phyloP scores from a whole-genome alignment of 2,113 vertebrate species.

The Morone saxatilis region DNA sequence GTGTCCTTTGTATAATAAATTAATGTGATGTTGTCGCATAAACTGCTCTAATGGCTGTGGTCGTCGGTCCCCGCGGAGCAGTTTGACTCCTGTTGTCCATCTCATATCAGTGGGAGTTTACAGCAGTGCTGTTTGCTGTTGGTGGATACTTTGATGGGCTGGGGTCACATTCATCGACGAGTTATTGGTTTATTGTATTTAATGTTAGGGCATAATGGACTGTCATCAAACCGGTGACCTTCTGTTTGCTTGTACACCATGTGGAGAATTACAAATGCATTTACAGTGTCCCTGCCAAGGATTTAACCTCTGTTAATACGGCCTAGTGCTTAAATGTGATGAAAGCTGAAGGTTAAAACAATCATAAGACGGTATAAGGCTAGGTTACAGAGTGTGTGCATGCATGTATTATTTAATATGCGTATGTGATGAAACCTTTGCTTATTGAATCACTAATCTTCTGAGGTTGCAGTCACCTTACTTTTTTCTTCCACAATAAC shows the following conservation, averaged over 20 bases:
- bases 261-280: slow-evolving; percentile 49
- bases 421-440: slow-evolving; percentile 21
- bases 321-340: slow-evolving; percentile 10
- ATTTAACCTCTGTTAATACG: slow-evolving; percentile 49
- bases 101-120: slow-evolving; percentile 57
- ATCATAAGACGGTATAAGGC: not conserved
- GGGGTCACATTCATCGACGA: slow-evolving; percentile 65
- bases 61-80: slow-evolving; percentile 51
- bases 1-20: slow-evolving; percentile 52
- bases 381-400: slow-evolving; percentile 1
- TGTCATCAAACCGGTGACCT: slow-evolving; percentile 63
- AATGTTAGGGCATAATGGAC: slow-evolving; percentile 65
- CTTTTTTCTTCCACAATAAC: not conserved
- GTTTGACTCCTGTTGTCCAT: slow-evolving; percentile 41
- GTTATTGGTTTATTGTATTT: slow-evolving; percentile 67
- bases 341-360: slow-evolving; percentile 64
- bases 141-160: slow-evolving; percentile 30
- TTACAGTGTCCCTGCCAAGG: slow-evolving; percentile 38
- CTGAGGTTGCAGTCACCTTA: not conserved
- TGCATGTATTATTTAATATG: not conserved
- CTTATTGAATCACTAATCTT: slow-evolving; percentile 4
- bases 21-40: slow-evolving; percentile 18
- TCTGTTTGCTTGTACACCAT: slow-evolving; percentile 60
- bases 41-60: slow-evolving; percentile 23
- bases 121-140: slow-evolving; percentile 31